Evolutionary conservation across 2,888 invertebrate genomes (phyloP), one percentile per base, ranked within the genome.

Genomic region (Volucella bombylans): DNA sequence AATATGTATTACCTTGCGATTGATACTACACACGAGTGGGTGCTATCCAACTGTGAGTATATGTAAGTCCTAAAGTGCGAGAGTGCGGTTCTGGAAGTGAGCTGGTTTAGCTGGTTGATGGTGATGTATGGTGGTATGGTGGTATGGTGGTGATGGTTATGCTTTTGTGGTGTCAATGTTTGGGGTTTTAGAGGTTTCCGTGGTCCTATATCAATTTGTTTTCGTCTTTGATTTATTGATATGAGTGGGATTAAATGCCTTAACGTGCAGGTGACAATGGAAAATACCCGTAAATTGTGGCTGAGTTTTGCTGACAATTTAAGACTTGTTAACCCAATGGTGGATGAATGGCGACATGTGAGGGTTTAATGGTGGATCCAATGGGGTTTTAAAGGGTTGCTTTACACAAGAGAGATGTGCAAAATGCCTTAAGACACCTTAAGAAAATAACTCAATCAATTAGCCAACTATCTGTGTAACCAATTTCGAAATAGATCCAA

Each of bases 141-240:
- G 31, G 31, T 31, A 6, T 31, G 6, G 31, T 31, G 31, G 31
- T 31, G 31, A 31, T 31, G 31, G 31, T 31, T 31, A 31, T 31
- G 62, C 39, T 68, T 41, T 69, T 76, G 64, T 38, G 57, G 78
- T 82, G 31, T 50, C 59, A 52, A 47, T 71, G 61, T 55, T 80
- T 76, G 79, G 50, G 79, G 72, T 61, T 47, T 72, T 65, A 41
- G 79, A 39, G 72, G 68, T 69, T 67, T 74, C 69, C 55, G 81
- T 61, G 81, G 85, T 85, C 67, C 71, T 71, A 64, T 62, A 65
- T 76, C 64, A 81, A 76, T 81, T 81, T 81, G 81, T 81, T 67
- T 77, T 67, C 62, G 76, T 65, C 76, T 81, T 77, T 85, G 85
- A 85, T 85, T 85, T 81, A 85, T 85, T 85, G 81, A 85, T 85